Evolutionary conservation across 2,113 vertebrate genomes (phyloP).

Genomic region (Thryonomys swinderianus): DNA sequence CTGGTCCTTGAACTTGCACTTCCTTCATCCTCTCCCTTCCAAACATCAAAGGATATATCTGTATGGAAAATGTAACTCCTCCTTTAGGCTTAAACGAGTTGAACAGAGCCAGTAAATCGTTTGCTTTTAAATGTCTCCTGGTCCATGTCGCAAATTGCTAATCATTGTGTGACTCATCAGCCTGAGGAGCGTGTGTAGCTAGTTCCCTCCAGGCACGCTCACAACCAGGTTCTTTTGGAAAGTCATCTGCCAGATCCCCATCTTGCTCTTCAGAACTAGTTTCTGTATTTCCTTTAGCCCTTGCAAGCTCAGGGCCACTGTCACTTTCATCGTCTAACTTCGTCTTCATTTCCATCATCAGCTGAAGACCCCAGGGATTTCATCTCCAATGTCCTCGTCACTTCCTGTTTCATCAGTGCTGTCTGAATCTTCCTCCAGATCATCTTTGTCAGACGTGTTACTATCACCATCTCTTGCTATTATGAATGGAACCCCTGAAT

Average conservation of each 20-base stretch:
- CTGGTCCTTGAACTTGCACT: conserved; percentile 93
- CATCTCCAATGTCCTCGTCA: conserved; percentile 71
- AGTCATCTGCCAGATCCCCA: conserved; percentile 81
- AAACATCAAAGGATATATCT: conserved; percentile 96
- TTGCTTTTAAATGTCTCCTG: conserved; percentile 97
- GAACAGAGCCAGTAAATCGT: conserved; percentile 94
- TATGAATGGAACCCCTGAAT: background rate
- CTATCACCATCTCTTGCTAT: conserved; percentile 57
- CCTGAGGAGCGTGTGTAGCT: conserved; percentile 89
- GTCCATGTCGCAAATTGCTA: conserved; percentile 98
- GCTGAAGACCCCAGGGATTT: conserved; percentile 65
- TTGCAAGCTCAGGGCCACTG: conserved; percentile 92
- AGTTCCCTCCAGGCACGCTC: conserved; percentile 96
- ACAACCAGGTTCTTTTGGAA: conserved; percentile 90
- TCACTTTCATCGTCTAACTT: conserved; percentile 86
- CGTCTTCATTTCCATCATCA: conserved; percentile 53
- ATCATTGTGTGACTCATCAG: conserved; percentile 90
- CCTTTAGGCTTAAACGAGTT: conserved; percentile 94
- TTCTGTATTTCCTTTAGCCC: conserved; percentile 96
- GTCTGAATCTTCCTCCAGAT: conserved; percentile 63
- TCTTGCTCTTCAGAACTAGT: conserved; percentile 97
- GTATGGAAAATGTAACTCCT: conserved; percentile 94
- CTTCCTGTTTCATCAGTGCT: conserved; percentile 57
- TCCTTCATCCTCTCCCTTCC: conserved; percentile 92
- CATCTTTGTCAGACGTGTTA: conserved; percentile 57